Conservation (phyloP, 2,888 invertebrate genomes). For the Dryococelus australis region DNA sequence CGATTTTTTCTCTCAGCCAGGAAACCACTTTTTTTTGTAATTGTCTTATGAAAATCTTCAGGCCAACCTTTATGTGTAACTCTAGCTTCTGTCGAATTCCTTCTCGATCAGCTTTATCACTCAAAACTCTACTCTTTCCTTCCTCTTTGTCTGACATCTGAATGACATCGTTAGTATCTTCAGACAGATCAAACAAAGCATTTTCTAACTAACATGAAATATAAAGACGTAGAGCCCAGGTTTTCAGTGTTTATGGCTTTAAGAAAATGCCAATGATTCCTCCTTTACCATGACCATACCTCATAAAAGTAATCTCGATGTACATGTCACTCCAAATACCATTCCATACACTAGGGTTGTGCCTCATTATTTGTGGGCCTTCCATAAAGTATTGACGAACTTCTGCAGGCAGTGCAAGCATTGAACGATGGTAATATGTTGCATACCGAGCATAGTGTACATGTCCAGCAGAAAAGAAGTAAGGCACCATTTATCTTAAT, state of each 20-base stretch:
- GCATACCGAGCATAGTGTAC: no score
- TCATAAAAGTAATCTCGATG: constrained; percentile 18
- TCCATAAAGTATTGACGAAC: not conserved
- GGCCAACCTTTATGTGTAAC: not conserved
- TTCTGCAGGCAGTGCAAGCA: not conserved
- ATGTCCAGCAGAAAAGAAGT: not conserved
- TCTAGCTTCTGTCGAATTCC: not conserved
- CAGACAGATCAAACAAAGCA: not conserved
- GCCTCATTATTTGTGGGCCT: not conserved
- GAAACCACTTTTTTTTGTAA: no score
- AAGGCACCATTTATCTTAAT: constrained; percentile 18
- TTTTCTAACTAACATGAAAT: constrained; percentile 24
- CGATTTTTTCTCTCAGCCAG: not conserved
- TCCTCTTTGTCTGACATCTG: not conserved
- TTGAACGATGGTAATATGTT: not conserved
- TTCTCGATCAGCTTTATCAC: not conserved
- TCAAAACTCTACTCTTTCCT: not conserved
- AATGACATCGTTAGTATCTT: not conserved
- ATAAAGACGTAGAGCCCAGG: constrained; percentile 13
- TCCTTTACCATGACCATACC: constrained; percentile 18
- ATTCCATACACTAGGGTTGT: not conserved
- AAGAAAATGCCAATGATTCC: constrained; percentile 23
- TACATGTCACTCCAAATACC: constrained; percentile 27
- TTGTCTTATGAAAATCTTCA: not conserved
- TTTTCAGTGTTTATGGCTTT: constrained; percentile 12